A percentile compares a stretch with the other conserved stretches of the same genome.
Conservation (phyloP, 1,140 invertebrate species). For the Drosophila prosaltans region DNA sequence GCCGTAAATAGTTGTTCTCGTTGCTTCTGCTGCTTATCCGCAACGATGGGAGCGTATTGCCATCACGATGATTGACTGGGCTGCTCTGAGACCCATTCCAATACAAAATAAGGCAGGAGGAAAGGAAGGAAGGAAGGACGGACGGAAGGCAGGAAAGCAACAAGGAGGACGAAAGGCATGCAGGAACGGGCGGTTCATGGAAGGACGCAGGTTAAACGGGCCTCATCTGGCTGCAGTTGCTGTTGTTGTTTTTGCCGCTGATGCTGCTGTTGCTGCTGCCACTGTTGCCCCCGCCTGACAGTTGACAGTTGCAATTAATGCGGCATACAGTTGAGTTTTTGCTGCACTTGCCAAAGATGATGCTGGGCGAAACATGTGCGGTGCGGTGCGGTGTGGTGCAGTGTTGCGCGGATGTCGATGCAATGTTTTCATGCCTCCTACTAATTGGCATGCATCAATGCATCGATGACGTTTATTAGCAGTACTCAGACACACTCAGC, state of each 20-base stretch:
- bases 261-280: background rate
- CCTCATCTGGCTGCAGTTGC: conserved; percentile 22
- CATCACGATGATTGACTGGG: conserved; percentile 50
- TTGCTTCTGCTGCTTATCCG: conserved; percentile 7
- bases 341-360: conserved; percentile 66
- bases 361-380: background rate
- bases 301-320: conserved; percentile 79
- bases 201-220: conserved; percentile 49
- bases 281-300: conserved; percentile 10
- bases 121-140: background rate
- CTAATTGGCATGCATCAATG: conserved; percentile 79
- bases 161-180: background rate
- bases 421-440: conserved; percentile 38
- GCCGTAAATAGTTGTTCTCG: conserved; percentile 10
- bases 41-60: conserved; percentile 14
- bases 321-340: conserved; percentile 61
- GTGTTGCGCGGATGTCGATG: conserved; percentile 19
- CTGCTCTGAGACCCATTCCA: conserved; percentile 24
- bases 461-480: conserved; percentile 80
- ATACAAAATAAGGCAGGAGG: conserved; percentile 9
- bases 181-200: background rate
- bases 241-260: background rate
- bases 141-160: background rate
- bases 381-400: background rate
- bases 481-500: conserved; percentile 63